Conservation (phyloP, 2,888 invertebrate genomes). For the Pachydiplax longipennis region DNA sequence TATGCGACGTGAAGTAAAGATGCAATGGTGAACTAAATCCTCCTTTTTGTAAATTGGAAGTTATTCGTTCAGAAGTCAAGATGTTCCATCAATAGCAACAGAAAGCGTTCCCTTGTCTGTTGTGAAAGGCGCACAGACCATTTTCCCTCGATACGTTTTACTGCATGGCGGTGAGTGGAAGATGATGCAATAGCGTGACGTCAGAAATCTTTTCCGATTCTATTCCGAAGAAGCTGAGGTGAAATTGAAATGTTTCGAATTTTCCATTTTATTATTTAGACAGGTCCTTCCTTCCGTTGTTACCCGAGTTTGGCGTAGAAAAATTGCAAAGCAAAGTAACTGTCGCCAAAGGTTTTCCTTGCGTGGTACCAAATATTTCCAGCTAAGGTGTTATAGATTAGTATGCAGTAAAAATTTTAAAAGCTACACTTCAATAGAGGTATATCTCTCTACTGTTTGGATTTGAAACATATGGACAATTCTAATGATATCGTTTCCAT, state of each 20-base stretch:
- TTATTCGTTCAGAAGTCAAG: constrained; percentile 14
- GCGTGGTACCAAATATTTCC: no score
- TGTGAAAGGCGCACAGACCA: not conserved
- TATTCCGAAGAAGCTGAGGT: not conserved
- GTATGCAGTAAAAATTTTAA: no score
- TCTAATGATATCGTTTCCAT: no score
- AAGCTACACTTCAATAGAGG: no score
- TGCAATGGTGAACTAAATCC: not conserved
- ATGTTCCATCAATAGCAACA: not conserved
- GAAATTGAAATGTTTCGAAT: not conserved
- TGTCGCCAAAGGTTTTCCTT: no score
- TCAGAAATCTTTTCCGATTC: not conserved
- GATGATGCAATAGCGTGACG: not conserved
- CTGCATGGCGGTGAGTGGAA: not conserved
- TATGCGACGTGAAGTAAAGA: not conserved
- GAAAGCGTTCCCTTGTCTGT: not conserved
- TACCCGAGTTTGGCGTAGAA: no score
- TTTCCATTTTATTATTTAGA: no score
- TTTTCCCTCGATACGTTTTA: not conserved
- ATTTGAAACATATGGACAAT: no score
- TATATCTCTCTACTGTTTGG: no score
- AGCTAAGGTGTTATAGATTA: no score
- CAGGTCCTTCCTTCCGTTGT: no score
- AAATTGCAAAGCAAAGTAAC: no score
- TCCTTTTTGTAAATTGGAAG: not conserved